phyloP scores from a whole-genome alignment of 2,113 vertebrate genomes.

The Hystrix brachyura region DNA sequence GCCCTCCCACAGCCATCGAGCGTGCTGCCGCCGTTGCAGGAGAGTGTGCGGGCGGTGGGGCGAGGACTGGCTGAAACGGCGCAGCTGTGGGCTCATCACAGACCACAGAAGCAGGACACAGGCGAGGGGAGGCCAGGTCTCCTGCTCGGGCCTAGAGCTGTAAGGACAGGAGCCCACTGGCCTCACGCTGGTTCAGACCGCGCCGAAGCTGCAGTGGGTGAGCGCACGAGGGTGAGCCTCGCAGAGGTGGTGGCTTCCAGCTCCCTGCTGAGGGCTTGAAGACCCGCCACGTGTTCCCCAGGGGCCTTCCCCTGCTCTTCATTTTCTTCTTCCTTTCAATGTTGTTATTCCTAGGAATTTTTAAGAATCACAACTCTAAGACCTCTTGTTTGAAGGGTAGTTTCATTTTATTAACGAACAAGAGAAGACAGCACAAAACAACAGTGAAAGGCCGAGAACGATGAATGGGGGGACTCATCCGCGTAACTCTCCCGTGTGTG shows the following conservation, averaged over 20 bases:
- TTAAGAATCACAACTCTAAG: constrained; percentile 70
- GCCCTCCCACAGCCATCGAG: background rate
- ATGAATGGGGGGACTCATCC: constrained; percentile 20
- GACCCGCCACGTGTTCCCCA: rapidly evolving
- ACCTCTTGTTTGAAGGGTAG: constrained; percentile 63
- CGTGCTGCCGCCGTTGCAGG: background rate
- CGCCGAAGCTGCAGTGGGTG: background rate
- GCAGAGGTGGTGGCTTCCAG: rapidly evolving
- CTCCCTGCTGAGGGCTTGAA: background rate
- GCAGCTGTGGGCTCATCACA: background rate
- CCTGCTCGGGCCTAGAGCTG: background rate
- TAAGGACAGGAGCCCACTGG: background rate
- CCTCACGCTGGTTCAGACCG: background rate
- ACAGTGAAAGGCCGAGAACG: constrained; percentile 53
- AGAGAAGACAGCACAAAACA: constrained; percentile 72
- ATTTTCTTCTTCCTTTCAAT: constrained; percentile 17
- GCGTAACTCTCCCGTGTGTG: background rate
- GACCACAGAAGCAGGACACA: background rate
- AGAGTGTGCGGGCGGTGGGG: background rate
- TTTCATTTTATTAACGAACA: constrained; percentile 77
- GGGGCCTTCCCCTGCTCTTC: background rate
- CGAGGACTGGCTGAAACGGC: background rate
- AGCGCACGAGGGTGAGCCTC: background rate
- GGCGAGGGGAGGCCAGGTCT: background rate
- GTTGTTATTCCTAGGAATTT: constrained; percentile 22